phyloP scores from a whole-genome alignment of 2,797 vertebrate genomes.

The Lagocephalus sceleratus region DNA sequence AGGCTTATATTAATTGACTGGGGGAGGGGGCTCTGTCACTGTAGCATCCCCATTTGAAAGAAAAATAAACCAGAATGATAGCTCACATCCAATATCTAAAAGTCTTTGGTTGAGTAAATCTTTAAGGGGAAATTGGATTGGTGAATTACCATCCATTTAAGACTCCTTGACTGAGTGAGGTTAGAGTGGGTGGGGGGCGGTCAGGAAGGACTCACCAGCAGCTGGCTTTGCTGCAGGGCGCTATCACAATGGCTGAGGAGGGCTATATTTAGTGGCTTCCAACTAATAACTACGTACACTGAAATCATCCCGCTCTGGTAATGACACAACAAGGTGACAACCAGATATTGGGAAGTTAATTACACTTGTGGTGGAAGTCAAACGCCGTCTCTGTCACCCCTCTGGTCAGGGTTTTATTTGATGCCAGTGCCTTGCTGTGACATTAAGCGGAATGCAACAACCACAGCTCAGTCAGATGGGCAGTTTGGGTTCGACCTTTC shows the following conservation, averaged over 20 bases:
- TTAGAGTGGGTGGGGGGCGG: conserved; percentile 42
- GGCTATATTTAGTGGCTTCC: conserved; percentile 76
- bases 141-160: conserved; percentile 56
- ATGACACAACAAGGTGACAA: conserved; percentile 75
- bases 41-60: conserved; percentile 37
- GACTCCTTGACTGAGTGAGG: conserved; percentile 51
- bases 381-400: conserved; percentile 56
- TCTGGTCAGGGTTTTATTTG: conserved; percentile 64
- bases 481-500: conserved; percentile 19
- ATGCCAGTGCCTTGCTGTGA: conserved; percentile 50
- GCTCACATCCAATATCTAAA: conserved; percentile 40
- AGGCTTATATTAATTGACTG: conserved; percentile 62
- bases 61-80: conserved; percentile 54
- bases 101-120: conserved; percentile 47
- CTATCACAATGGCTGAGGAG: conserved; percentile 52
- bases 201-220: conserved; percentile 62
- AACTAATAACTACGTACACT: conserved; percentile 76
- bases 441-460: conserved; percentile 27
- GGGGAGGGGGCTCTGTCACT: conserved; percentile 25
- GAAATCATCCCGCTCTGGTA: conserved; percentile 67
- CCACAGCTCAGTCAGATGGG: not conserved
- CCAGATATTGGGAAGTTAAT: conserved; percentile 73
- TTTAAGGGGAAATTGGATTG: conserved; percentile 39
- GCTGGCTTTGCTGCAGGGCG: conserved; percentile 61
- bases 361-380: conserved; percentile 52